Evolutionary conservation across 2,888 invertebrate species (phyloP), one percentile per base, ranked within the genome.

Genomic region (Geophilus truncorum): DNA sequence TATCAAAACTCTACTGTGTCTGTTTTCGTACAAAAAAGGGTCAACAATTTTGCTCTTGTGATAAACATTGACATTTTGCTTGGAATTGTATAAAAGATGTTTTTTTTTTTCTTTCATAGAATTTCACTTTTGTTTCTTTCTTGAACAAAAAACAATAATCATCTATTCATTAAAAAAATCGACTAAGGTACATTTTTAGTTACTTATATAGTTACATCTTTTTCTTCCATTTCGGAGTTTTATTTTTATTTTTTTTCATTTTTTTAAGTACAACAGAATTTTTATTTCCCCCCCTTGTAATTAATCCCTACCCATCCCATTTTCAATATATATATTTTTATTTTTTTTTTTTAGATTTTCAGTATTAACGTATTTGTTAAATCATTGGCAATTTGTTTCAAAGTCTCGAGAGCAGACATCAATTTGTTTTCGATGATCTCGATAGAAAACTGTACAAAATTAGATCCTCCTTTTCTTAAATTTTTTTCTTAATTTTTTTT

Each of bases 1-100:
- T 80, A 80, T 80, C 80, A 80, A 80, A 80, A 80, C 70, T 80
- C 80, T 80, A 80, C 70, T 80, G 80, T 80, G 57, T 80, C 80
- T 80, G 80, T 70, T 80, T 78, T 78, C 57, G 80, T 80, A 80
- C 80, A 80, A 80, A 78, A 77, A 80, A 79, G 79, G 51, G 34
- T 80, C 80, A 80, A 80, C 80, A 80, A 80, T 80, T 80, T 80
- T 80, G 57, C 25, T 80, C 25, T 80, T 57, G 28, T 57, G 30
- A 30, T 80, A 80, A 62, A 62, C 57, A 36, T 57, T 45, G 45
- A 45, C 45, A 45, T n/a, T 23, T 51, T 79, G 40, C 51, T 79
- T 40, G 23, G 45, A 79, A 79, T 79, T 79, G 77, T 77, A 77
- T 77, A 77, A 77, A 77, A 77, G 77, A 77, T 30, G 77, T 34